phyloP scores from a whole-genome alignment of 1,140 invertebrate genomes.

The Phenacoccus solenopsis region DNA sequence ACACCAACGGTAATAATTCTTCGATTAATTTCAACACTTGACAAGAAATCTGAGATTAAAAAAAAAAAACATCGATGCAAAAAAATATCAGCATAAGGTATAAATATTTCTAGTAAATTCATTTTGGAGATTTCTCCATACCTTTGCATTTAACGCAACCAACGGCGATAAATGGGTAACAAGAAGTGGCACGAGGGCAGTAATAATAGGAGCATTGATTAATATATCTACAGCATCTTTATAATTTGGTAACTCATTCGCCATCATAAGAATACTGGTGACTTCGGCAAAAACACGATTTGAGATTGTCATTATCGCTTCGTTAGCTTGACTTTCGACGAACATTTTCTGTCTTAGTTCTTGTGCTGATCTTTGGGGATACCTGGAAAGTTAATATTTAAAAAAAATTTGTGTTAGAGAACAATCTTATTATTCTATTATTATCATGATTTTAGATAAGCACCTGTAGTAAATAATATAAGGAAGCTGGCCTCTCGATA shows the following conservation, averaged over 20 bases:
- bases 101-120: neutral
- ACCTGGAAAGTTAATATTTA: neutral
- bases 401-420: neutral
- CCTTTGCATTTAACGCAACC: neutral
- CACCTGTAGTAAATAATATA: conserved; percentile 77
- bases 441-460: neutral
- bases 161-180: conserved; percentile 7
- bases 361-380: neutral
- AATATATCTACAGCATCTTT: neutral
- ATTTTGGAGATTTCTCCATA: neutral
- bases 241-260: neutral
- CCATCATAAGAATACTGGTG: neutral
- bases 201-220: neutral
- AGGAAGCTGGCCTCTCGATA: conserved; percentile 87
- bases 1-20: conserved; percentile 78
- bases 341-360: neutral
- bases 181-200: neutral
- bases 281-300: neutral
- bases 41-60: conserved; percentile 60
- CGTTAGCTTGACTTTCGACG: neutral
- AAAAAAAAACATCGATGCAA: neutral
- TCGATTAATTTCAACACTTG: conserved; percentile 81
- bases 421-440: too few relatives aligned
- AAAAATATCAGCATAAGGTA: neutral
- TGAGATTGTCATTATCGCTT: neutral